A percentile compares a stretch with the other conserved stretches of the same genome.
Evolutionary conservation across 92 coral and sea anemone genomes (phyloP).

Genomic region (Zoanthus sansibaricus): DNA sequence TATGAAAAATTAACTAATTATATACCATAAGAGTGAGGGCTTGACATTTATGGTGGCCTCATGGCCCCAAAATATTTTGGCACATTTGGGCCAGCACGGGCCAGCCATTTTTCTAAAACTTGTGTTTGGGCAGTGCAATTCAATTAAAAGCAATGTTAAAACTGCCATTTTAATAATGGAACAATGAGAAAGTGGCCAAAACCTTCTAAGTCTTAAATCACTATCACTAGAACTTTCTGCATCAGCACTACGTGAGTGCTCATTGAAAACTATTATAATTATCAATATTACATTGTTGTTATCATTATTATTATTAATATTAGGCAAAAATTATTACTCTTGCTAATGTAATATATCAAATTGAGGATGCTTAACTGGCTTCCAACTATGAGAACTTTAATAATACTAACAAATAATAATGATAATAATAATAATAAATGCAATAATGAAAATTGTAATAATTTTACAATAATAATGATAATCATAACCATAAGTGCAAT

Average conservation of each 20-base stretch:
- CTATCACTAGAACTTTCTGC: constrained; percentile 8
- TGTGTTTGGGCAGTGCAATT: constrained; percentile 6
- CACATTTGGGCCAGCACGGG: neutral
- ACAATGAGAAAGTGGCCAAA: constrained; percentile 5
- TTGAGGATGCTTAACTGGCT: constrained; percentile 25
- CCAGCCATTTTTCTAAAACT: neutral
- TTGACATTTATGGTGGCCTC: constrained; percentile 1
- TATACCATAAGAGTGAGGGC: neutral
- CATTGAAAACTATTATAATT: constrained; percentile 1
- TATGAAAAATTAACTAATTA: too few relatives aligned
- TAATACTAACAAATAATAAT: neutral
- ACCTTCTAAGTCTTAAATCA: constrained; percentile 7
- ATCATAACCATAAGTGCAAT: neutral
- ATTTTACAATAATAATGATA: neutral
- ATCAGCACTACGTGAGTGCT: neutral
- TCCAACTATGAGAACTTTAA: constrained; percentile 12
- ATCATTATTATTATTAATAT: constrained; percentile 8
- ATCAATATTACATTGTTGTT: constrained; percentile 21
- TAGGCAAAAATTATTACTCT: constrained; percentile 9
- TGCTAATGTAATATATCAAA: constrained; percentile 20
- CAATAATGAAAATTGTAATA: neutral
- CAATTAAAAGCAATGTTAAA: constrained; percentile 8
- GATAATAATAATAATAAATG: neutral
- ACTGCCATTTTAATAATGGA: neutral
- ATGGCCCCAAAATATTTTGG: neutral